Evolutionary conservation across 2,888 invertebrate species (phyloP), one percentile per base, ranked within the genome.

Genomic region (Schizotus pectinicornis): DNA sequence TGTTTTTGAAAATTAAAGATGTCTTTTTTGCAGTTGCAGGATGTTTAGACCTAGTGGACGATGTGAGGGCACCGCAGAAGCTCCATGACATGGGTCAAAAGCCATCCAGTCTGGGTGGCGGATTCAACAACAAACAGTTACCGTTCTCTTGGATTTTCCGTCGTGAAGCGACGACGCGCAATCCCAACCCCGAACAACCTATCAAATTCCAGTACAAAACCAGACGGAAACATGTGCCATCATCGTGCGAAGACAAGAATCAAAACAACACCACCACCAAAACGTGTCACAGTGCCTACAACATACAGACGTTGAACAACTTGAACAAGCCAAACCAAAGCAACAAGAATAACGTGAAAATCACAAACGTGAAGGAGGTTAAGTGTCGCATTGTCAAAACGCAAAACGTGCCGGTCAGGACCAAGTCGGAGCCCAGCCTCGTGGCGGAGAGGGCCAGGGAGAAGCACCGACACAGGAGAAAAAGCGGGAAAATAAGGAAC

Each of bases 81-180:
- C 36, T 49, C 36, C 22, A 59, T 67, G 65, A 64, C 49, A 80
- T 84, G 84, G 84, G 84, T 76, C 84, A 84, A 74, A 82, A 80
- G 77, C 77, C 83, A 68, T 84, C 84, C 71, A 78, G 78, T 77
- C 57, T 70, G 65, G 71, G 66, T 67, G 68, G 69, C 64, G 64
- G 63, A 57, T 68, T 68, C 52, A 72, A 71, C 65, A 81, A 82
- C 69, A 83, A 89, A n/a, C 47, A 48, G 45, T 63, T 65, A 59
- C 65, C 67, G 54, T 56, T 70, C 39, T 60, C 62, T 37, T 90
- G 91, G 90, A 88, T 90, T 54, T 80, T 90, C 36, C 85, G 87
- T 71, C 87, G 88, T 64, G 85, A 87, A 34, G 53, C 56, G 30
- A 63, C 72, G 39, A 74, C 74, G 33, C 69, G 70, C 59, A 70